phyloP scores from a whole-genome alignment of 2,797 vertebrate species.

The Etheostoma nigrum region DNA sequence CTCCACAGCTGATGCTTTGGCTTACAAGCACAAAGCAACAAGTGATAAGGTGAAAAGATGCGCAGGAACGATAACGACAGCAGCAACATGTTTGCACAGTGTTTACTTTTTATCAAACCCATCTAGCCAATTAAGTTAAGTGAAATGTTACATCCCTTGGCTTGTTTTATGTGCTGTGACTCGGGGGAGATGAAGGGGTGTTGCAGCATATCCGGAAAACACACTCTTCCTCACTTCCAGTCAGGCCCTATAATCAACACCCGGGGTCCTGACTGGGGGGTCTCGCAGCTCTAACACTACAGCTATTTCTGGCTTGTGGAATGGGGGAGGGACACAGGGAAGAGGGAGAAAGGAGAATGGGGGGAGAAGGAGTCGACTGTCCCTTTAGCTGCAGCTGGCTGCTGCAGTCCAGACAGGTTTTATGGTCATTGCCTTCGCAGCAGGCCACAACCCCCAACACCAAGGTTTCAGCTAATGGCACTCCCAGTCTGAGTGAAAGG shows the following conservation, averaged over 20 bases:
- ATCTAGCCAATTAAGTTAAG: conserved; percentile 47
- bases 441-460: conserved; percentile 85
- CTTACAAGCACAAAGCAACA: conserved; percentile 26
- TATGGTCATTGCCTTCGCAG: conserved; percentile 83
- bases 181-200: conserved; percentile 1
- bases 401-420: conserved; percentile 84
- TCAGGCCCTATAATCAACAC: conserved; percentile 61
- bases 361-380: conserved; percentile 42
- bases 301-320: conserved; percentile 75
- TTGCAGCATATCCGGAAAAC: conserved; percentile 56
- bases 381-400: conserved; percentile 81
- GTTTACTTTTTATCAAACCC: conserved; percentile 55
- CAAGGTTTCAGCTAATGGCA: conserved; percentile 86
- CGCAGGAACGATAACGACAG: conserved; percentile 11
- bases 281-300: conserved; percentile 74
- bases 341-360: conserved; percentile 63
- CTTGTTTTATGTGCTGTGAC: conserved; percentile 70
- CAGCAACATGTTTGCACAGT: conserved; percentile 13
- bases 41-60: conserved; percentile 3
- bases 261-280: conserved; percentile 73
- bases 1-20: not conserved
- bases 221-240: conserved; percentile 41
- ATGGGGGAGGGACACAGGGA: conserved; percentile 71
- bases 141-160: conserved; percentile 54
- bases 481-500: conserved; percentile 80